phyloP scores from a whole-genome alignment of 2,113 vertebrate species.

The Naja naja region DNA sequence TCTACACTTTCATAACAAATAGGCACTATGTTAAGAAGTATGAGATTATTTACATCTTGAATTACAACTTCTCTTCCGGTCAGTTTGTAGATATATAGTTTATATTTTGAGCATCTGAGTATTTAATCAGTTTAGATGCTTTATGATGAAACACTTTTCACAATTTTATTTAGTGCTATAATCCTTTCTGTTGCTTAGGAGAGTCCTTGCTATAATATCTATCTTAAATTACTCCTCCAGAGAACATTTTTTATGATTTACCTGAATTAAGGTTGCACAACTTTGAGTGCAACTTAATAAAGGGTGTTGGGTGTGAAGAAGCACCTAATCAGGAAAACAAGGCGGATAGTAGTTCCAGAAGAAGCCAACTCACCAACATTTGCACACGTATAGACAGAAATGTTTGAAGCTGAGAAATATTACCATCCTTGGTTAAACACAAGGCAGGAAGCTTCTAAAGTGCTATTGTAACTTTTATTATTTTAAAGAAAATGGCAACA shows the following conservation, averaged over 20 bases:
- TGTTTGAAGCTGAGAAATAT: background rate
- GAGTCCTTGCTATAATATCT: background rate
- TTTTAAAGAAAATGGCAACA: background rate
- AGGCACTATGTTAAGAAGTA: background rate
- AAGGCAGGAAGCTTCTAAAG: background rate
- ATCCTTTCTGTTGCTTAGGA: background rate
- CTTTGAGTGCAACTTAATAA: background rate
- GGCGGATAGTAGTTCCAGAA: background rate
- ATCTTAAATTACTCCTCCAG: background rate
- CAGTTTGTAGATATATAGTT: background rate
- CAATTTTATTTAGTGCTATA: background rate
- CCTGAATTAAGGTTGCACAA: background rate
- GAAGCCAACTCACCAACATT: background rate
- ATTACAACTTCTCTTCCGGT: background rate
- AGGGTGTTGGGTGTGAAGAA: background rate
- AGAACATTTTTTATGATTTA: background rate
- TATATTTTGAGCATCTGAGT: background rate
- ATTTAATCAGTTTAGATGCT: background rate
- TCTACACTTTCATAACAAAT: background rate
- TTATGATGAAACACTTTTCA: background rate
- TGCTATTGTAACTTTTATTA: background rate
- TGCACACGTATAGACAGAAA: background rate
- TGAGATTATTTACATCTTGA: background rate
- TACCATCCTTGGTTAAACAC: background rate
- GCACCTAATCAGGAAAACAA: background rate